A percentile compares a stretch with the other conserved stretches of the same genome.
phyloP scores from a whole-genome alignment of 53 echinoderm and acorn worm genomes.

The Henricia sp. region DNA sequence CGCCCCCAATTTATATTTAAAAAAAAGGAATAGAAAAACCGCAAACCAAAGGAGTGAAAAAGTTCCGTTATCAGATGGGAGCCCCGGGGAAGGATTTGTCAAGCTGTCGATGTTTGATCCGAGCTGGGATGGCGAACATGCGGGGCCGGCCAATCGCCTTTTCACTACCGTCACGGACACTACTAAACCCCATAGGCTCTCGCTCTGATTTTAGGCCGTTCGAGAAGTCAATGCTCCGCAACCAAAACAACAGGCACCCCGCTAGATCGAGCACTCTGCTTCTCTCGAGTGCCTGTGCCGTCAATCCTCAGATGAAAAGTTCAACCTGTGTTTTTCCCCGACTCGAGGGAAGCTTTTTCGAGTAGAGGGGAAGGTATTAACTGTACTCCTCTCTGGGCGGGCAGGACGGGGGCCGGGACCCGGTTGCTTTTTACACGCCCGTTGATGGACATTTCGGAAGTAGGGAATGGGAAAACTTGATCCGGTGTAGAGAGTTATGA shows the following conservation, averaged over 20 bases:
- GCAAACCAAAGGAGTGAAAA: not conserved
- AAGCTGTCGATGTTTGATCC: slow-evolving; percentile 38
- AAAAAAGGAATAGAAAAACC: not conserved
- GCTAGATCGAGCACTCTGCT: not conserved
- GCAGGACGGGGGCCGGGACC: not conserved
- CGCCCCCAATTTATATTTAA: not conserved
- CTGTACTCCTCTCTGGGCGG: slow-evolving; percentile 23
- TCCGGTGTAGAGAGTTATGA: slow-evolving; percentile 1
- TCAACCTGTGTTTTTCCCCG: not conserved
- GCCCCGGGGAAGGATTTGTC: slow-evolving; percentile 49
- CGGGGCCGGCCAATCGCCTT: not conserved
- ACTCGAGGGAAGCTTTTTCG: slow-evolving; percentile 11
- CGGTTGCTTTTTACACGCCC: slow-evolving; percentile 37
- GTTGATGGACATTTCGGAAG: slow-evolving; percentile 44
- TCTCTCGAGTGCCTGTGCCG: not conserved
- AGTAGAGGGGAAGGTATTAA: slow-evolving; percentile 18
- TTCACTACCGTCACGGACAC: too few relatives aligned
- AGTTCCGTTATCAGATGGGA: slow-evolving; percentile 34
- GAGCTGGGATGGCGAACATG: not conserved
- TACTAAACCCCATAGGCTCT: too few relatives aligned
- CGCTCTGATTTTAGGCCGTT: slow-evolving; percentile 15
- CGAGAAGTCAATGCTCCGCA: slow-evolving; percentile 43
- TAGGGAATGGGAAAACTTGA: slow-evolving; percentile 6
- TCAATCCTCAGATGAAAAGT: slow-evolving; percentile 33
- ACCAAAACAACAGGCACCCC: slow-evolving; percentile 20